phyloP scores from a whole-genome alignment of 2,888 invertebrate genomes.

The Pterobdella sp. region DNA sequence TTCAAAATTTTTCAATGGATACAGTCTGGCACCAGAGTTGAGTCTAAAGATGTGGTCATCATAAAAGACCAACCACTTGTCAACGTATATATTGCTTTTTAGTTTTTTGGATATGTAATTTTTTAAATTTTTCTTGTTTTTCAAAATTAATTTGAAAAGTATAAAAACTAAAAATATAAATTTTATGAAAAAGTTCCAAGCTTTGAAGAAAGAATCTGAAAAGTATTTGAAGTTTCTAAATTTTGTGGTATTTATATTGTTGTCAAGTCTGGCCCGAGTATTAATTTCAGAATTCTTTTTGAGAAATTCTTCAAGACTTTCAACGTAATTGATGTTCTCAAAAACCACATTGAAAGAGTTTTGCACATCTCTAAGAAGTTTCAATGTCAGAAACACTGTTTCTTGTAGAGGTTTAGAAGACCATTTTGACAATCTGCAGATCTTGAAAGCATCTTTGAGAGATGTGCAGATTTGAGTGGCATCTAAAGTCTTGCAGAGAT shows the following conservation, averaged over 20 bases:
- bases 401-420: neutral
- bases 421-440: neutral
- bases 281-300: too few relatives aligned
- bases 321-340: too few relatives aligned
- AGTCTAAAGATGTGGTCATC: neutral
- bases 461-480: constrained; percentile 10
- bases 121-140: neutral
- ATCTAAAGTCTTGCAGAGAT: constrained; percentile 22
- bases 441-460: neutral
- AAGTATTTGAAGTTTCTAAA: neutral
- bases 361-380: constrained; percentile 10
- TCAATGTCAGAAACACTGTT: neutral
- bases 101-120: constrained; percentile 11
- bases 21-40: neutral
- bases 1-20: constrained; percentile 24
- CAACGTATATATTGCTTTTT: constrained; percentile 4
- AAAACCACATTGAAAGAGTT: neutral
- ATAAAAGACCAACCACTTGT: constrained; percentile 12
- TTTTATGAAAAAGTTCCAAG: constrained; percentile 9
- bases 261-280: neutral
- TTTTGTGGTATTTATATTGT: neutral
- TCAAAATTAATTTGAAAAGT: constrained; percentile 8
- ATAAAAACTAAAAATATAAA: constrained; percentile 4
- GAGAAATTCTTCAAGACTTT: too few relatives aligned
- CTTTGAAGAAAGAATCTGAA: constrained; percentile 2